Conservation (phyloP, 2,113 vertebrate genomes). For the Lutjanus erythropterus region DNA sequence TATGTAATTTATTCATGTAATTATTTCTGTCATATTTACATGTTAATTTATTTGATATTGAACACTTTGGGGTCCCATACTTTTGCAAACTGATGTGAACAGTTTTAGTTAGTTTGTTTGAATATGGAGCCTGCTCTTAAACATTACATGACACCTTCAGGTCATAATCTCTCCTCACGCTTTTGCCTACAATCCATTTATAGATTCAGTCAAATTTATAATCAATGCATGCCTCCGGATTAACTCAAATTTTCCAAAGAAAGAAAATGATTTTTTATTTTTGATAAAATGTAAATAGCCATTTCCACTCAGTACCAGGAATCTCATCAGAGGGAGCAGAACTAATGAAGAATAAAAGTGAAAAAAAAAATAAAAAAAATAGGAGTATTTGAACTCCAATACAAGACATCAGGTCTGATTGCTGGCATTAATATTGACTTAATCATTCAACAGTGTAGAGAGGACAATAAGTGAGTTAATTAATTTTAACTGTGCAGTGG, state of each 20-base stretch:
- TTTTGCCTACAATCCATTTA: conserved; percentile 13
- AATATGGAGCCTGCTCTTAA: not conserved
- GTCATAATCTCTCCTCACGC: not conserved
- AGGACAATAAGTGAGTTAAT: not conserved
- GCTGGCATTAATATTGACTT: not conserved
- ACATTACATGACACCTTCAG: not conserved
- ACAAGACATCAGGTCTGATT: not conserved
- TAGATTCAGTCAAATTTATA: not conserved
- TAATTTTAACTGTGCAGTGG: not conserved
- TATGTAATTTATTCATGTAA: not conserved
- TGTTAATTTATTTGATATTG: not conserved
- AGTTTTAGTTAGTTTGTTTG: not conserved
- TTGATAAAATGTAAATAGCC: conserved; percentile 38
- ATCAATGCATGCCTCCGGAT: conserved; percentile 18
- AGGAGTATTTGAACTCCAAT: not conserved
- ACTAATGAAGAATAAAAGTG: not conserved
- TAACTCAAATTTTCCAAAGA: conserved; percentile 31
- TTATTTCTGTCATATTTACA: not conserved
- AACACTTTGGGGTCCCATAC: not conserved
- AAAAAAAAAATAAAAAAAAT: conserved; percentile 13
- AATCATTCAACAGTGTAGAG: not conserved
- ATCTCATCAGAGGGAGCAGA: conserved; percentile 7
- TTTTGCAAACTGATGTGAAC: not conserved
- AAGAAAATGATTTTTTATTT: conserved; percentile 30
- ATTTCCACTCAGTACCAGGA: not conserved